These are phyloP conservation scores for Intellagama lesueurii DNA, from an alignment of 2,797 vertebrate species.

Conservation along the genomic window DNA sequence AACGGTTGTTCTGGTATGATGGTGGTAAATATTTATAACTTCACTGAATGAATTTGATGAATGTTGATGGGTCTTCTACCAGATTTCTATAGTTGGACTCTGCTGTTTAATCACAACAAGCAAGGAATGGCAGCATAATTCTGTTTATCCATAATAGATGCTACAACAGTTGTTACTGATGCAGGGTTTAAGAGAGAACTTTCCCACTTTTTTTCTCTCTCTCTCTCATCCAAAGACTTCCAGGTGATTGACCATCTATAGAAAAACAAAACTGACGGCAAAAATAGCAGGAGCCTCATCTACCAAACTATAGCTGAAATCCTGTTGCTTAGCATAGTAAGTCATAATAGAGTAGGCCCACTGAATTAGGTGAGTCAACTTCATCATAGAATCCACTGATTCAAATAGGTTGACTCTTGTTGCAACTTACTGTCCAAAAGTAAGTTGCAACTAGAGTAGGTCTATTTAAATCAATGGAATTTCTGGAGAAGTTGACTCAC, in stretches of 20 bases:
- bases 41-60: slow-evolving; percentile 65
- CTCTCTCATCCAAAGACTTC: slow-evolving; percentile 19
- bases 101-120: slow-evolving; percentile 40
- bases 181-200: slow-evolving; percentile 27
- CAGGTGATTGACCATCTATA: not conserved
- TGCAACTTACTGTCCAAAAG: too few species aligned
- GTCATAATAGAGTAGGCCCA: too few species aligned
- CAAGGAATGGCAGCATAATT: slow-evolving; percentile 27
- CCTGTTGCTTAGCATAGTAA: too few species aligned
- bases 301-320: too few species aligned
- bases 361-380: too few species aligned
- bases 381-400: too few species aligned
- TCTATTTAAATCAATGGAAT: too few species aligned
- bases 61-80: slow-evolving; percentile 68
- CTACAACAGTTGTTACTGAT: slow-evolving; percentile 12
- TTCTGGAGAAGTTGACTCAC: too few species aligned
- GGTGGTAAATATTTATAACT: slow-evolving; percentile 71
- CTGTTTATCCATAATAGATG: slow-evolving; percentile 25
- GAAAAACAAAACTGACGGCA: slow-evolving; percentile 18
- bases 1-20: slow-evolving; percentile 63
- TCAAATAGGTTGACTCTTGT: too few species aligned
- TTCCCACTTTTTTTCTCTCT: not conserved
- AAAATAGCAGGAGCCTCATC: too few species aligned
- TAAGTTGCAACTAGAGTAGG: too few species aligned
- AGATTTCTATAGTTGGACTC: slow-evolving; percentile 51